These are phyloP conservation scores for Trichechus manatus DNA, from an alignment of 2,113 vertebrate species.

Conservation along the genomic window DNA sequence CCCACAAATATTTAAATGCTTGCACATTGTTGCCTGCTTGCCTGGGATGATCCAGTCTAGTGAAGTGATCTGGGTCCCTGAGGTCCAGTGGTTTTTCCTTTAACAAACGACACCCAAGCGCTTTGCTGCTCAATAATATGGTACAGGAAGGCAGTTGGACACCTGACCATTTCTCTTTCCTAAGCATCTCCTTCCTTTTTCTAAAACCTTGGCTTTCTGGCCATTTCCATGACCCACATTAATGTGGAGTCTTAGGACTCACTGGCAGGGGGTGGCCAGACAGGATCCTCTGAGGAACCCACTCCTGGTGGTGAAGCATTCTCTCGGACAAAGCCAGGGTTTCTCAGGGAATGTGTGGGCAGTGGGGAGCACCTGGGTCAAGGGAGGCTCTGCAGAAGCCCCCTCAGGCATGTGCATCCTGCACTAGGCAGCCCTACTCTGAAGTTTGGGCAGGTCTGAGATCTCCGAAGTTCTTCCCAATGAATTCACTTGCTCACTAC, in stretches of 20 bases:
- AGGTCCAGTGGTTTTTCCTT: background rate
- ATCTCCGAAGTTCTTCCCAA: background rate
- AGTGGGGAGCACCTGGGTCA: background rate
- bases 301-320: background rate
- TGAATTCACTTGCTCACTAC: background rate
- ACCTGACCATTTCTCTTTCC: background rate
- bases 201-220: background rate
- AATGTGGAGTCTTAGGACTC: background rate
- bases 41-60: background rate
- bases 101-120: background rate
- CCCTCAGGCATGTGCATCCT: background rate
- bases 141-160: background rate
- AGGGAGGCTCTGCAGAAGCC: background rate
- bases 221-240: background rate
- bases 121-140: background rate
- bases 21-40: background rate
- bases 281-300: background rate
- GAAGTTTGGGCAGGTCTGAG: background rate
- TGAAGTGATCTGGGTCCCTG: background rate
- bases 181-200: background rate
- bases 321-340: background rate
- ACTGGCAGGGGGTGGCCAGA: background rate
- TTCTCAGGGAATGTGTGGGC: background rate
- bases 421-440: background rate
- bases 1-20: background rate